Evolutionary conservation across 2,888 invertebrate species (phyloP).

Genomic region (Heteromurus nitidus): DNA sequence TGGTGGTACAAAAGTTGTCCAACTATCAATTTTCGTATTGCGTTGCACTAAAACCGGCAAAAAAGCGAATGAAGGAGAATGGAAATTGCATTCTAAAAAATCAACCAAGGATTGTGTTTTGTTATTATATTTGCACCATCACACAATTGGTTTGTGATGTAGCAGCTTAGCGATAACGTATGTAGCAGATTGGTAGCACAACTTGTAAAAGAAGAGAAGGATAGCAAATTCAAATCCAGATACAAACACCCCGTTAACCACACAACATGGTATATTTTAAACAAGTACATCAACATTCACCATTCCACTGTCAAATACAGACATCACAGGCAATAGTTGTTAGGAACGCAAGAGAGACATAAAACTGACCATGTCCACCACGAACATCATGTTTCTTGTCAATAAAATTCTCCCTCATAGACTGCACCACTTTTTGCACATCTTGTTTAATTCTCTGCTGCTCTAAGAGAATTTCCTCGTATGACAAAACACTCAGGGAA

Average conservation of each 20-base stretch:
- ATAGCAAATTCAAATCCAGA: background rate
- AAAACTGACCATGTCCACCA: constrained; percentile 43
- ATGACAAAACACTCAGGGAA: constrained; percentile 50
- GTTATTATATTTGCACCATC: too few species aligned
- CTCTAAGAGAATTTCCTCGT: constrained; percentile 51
- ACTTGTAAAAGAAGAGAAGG: too few species aligned
- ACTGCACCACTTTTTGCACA: constrained; percentile 36
- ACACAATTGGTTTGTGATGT: too few species aligned
- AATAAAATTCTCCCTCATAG: constrained; percentile 40
- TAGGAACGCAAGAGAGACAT: background rate
- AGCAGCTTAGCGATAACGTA: too few species aligned
- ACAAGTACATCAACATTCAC: background rate
- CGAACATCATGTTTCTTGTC: constrained; percentile 15
- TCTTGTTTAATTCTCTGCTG: constrained; percentile 48
- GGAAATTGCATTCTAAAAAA: too few species aligned
- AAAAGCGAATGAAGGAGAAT: too few species aligned
- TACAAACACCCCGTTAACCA: background rate
- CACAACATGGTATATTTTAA: background rate
- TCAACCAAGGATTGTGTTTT: too few species aligned
- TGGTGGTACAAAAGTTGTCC: too few species aligned
- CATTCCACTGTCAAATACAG: too few species aligned
- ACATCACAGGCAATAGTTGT: background rate
- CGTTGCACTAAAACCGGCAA: too few species aligned
- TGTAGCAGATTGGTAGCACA: too few species aligned
- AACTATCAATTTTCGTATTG: too few species aligned